Conservation (phyloP, 1,140 invertebrate species). For the Pseudoatta argentina region DNA sequence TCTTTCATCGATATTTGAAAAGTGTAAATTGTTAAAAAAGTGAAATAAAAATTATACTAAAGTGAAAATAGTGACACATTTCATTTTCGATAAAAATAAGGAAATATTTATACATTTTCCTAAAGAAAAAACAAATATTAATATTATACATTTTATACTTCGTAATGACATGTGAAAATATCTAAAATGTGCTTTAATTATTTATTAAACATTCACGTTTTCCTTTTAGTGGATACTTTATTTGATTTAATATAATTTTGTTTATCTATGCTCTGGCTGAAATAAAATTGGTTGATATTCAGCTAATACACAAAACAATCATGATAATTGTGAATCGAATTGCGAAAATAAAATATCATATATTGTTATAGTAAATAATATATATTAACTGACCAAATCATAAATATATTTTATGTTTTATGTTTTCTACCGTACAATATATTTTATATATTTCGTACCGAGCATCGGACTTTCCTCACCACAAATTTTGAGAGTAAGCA, state of each 20-base stretch:
- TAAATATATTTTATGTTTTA: slow-evolving; percentile 8
- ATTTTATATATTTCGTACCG: slow-evolving; percentile 16
- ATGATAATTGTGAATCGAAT: slow-evolving; percentile 21
- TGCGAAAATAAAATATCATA: background rate
- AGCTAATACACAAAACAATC: background rate
- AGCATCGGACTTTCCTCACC: slow-evolving; percentile 18
- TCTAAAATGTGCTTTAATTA: background rate
- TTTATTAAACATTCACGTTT: background rate
- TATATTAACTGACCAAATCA: background rate
- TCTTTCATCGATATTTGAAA: background rate
- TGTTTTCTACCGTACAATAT: background rate
- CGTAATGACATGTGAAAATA: background rate
- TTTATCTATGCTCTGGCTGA: background rate
- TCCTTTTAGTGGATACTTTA: background rate
- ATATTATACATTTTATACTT: background rate
- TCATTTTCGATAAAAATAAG: background rate
- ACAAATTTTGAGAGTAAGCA: slow-evolving; percentile 39
- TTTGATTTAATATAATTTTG: background rate
- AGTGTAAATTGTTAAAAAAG: background rate
- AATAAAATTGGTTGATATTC: slow-evolving; percentile 13
- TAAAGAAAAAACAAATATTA: background rate
- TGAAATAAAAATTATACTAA: background rate
- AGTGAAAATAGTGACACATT: background rate
- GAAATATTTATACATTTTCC: background rate
- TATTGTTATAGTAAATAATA: background rate